These are phyloP conservation scores for Dromaius novaehollandiae DNA, from an alignment of 2,113 vertebrate genomes.

Conservation along the genomic window DNA sequence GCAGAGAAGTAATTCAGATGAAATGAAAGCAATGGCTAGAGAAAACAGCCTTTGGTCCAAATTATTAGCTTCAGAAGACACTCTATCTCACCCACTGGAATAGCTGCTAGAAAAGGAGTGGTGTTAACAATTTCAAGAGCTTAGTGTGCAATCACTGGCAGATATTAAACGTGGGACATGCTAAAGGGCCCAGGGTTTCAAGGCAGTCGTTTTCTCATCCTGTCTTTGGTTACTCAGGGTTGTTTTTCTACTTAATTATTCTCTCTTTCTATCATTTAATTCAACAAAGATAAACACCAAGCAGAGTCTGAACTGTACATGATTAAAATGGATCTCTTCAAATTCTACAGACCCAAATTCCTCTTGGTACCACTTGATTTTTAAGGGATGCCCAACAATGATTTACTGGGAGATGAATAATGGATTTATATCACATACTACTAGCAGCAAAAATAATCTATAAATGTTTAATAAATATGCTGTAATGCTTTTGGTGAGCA, in stretches of 20 bases:
- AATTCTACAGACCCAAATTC: conserved; percentile 22
- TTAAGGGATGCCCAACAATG: conserved; percentile 60
- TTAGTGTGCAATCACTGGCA: background rate
- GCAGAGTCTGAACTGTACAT: background rate
- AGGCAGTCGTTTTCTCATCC: background rate
- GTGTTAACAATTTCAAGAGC: background rate
- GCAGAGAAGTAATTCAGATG: background rate
- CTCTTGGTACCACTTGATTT: conserved; percentile 48
- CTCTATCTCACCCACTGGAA: background rate
- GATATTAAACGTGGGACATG: background rate
- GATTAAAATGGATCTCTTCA: background rate
- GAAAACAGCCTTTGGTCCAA: background rate
- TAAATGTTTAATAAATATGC: conserved; percentile 85
- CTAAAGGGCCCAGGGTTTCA: background rate
- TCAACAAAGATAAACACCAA: background rate
- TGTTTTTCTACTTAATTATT: background rate
- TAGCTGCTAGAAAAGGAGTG: background rate
- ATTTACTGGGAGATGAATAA: conserved; percentile 77
- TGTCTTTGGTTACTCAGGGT: background rate
- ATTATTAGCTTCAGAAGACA: background rate
- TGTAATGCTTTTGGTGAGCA: conserved; percentile 76
- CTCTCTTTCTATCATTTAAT: background rate
- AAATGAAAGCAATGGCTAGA: background rate
- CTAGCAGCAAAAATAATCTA: conserved; percentile 81
- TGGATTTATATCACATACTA: conserved; percentile 76